These are phyloP conservation scores for Drosophila antonietae DNA, from an alignment of 2,888 invertebrate species.

Conservation along the genomic window DNA sequence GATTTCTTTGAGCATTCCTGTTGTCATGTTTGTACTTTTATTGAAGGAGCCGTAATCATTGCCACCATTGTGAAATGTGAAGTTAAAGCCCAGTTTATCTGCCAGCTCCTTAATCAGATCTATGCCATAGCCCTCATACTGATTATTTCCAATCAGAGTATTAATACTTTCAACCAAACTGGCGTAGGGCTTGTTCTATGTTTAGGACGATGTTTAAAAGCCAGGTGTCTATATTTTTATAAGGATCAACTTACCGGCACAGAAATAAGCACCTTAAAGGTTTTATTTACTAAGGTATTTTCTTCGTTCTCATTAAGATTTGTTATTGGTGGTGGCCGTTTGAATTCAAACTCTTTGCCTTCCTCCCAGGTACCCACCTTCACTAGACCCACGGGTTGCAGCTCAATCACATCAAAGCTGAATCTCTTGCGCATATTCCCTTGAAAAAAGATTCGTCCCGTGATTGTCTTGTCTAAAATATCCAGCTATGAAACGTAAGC, in stretches of 20 bases:
- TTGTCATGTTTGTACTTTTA: slow-evolving; percentile 89
- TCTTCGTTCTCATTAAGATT: slow-evolving; percentile 85
- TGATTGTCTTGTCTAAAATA: slow-evolving; percentile 86
- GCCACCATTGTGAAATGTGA: slow-evolving; percentile 90
- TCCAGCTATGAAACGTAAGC: slow-evolving; percentile 44
- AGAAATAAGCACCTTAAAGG: slow-evolving; percentile 89
- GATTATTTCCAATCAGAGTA: slow-evolving; percentile 90
- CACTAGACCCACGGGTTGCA: slow-evolving; percentile 87
- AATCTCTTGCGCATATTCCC: slow-evolving; percentile 90
- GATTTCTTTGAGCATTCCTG: slow-evolving; percentile 94
- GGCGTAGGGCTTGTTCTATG: slow-evolving; percentile 93
- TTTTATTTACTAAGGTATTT: slow-evolving; percentile 89
- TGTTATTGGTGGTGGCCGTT: slow-evolving; percentile 83
- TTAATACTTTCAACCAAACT: slow-evolving; percentile 90
- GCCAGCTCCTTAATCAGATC: slow-evolving; percentile 93
- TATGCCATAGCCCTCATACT: slow-evolving; percentile 94
- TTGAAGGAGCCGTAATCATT: slow-evolving; percentile 91
- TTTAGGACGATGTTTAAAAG: background rate
- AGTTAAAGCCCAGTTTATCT: slow-evolving; percentile 92
- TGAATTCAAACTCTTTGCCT: slow-evolving; percentile 87
- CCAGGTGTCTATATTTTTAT: accelerated
- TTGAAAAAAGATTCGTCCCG: slow-evolving; percentile 91
- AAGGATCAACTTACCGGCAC: slow-evolving; percentile 85
- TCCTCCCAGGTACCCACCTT: slow-evolving; percentile 90
- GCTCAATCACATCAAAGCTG: slow-evolving; percentile 88